These are phyloP conservation scores for Megastigmus dorsalis DNA, from an alignment of 2,888 invertebrate species.

Conservation along the genomic window DNA sequence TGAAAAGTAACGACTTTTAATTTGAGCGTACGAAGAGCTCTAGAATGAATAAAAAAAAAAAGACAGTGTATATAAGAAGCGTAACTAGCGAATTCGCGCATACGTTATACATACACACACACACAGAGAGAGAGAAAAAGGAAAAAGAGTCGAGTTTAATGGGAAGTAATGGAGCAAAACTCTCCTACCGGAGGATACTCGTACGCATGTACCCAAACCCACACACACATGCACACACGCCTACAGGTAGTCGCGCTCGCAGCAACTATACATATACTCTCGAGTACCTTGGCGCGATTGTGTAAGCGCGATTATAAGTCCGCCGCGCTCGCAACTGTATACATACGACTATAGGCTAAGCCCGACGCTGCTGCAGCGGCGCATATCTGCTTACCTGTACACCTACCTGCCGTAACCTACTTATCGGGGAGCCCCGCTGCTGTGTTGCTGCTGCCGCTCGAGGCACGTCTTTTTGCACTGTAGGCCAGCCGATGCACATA, in stretches of 20 bases:
- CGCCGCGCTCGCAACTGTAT: not conserved
- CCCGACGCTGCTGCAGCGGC: no score
- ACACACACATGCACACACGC: not conserved
- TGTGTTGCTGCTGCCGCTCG: no score
- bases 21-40: not conserved
- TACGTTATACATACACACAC: no score
- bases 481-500: not conserved
- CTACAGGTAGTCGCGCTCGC: not conserved
- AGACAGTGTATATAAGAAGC: no score
- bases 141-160: not conserved
- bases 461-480: slow-evolving; percentile 5
- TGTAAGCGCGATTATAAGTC: slow-evolving; percentile 15
- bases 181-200: not conserved
- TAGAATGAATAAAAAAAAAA: no score
- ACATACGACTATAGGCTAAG: no score
- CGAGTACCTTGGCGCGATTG: slow-evolving; percentile 15
- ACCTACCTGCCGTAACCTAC: slow-evolving; percentile 61
- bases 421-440: no score
- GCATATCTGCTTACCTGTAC: slow-evolving; percentile 31
- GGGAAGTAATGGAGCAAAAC: slow-evolving; percentile 23
- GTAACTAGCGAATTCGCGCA: no score
- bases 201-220: not conserved
- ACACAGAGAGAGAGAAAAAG: no score
- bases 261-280: no score
- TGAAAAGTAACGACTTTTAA: slow-evolving; percentile 7